Base-by-base conservation (phyloP, 2,888 invertebrate genomes). In the Mellilla xanthometata region DNA sequence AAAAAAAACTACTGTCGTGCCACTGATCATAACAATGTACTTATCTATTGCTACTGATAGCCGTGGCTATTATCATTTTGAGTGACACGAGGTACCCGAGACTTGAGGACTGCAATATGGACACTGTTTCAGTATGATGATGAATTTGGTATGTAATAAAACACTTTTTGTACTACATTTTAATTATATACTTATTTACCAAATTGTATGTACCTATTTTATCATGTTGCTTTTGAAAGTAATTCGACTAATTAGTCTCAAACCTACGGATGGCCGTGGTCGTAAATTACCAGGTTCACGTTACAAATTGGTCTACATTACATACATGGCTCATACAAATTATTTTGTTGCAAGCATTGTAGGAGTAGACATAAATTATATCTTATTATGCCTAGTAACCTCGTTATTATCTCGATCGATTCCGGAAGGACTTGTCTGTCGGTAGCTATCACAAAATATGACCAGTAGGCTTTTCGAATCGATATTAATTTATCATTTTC, bases 381-480 rank as follows among this genome's bases (percentile, higher is more conserved):
- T n/a, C 36, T 42, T 42, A 48, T 48, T 48, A 48, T 41, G 26
- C 19, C 31, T 7, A 13, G 35, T 38, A 42, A 39, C 46, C 49
- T 52, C 43, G 48, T 24, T 26, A 35, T 38, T 47, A 42, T 49
- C 41, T 39, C 27, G 42, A 43, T 45, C 44, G 34, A 28, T 41
- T 49, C 46, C 52, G 50, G 53, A 56, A 53, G 50, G 29, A 46
- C 27, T 10, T 39, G 30, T 15, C 28, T 51, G 44, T 40, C 49
- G 36, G 49, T 29, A 47, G 35, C 41, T 41, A 30, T 15, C 24
- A 32, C 32, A 34, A 48, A 47, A 41, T 42, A 12, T 36, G 29
- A 43, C 24, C 26, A 42, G 33, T 26, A 48, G 40, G 47, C 44
- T 33, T 38, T 42, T 39, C 12, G 42, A 40, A 26, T 43, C 32